These are phyloP conservation scores for Myotis yumanensis DNA, from an alignment of 2,113 vertebrate species.

Conservation along the genomic window DNA sequence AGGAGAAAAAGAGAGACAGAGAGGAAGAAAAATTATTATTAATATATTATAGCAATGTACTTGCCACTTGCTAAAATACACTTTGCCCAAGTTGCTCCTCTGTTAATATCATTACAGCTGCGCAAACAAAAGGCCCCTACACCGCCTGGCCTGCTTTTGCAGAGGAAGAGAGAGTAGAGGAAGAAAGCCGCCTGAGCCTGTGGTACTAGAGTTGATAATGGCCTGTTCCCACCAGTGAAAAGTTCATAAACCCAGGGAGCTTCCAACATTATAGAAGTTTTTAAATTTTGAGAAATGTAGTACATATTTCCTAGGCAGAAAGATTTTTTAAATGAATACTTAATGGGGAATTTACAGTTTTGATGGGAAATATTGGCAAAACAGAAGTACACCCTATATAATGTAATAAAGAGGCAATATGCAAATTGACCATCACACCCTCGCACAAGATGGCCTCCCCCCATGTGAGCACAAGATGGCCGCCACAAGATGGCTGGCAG, in stretches of 20 bases:
- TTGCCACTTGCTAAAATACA: conserved; percentile 37
- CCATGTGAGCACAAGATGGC: too few relatives aligned
- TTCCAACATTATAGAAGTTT: background rate
- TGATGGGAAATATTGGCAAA: background rate
- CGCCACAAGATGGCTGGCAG: too few relatives aligned
- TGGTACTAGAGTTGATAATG: background rate
- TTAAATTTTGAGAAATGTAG: background rate
- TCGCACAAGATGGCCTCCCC: too few relatives aligned
- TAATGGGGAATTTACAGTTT: background rate
- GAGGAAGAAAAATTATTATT: conserved; percentile 39
- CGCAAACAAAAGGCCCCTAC: background rate
- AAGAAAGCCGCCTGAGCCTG: background rate
- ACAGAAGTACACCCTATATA: background rate
- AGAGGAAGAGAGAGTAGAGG: background rate
- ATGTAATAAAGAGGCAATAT: too few relatives aligned
- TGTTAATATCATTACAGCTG: conserved; percentile 32
- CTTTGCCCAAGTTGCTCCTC: background rate
- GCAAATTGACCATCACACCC: too few relatives aligned
- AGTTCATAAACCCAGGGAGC: background rate
- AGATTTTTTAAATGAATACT: background rate
- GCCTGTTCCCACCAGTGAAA: background rate
- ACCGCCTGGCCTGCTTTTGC: background rate
- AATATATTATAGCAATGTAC: conserved; percentile 33
- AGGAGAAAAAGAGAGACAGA: conserved; percentile 21
- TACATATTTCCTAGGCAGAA: background rate